These are phyloP conservation scores for Aromia moschata DNA, from an alignment of 2,888 invertebrate genomes.

Conservation along the genomic window DNA sequence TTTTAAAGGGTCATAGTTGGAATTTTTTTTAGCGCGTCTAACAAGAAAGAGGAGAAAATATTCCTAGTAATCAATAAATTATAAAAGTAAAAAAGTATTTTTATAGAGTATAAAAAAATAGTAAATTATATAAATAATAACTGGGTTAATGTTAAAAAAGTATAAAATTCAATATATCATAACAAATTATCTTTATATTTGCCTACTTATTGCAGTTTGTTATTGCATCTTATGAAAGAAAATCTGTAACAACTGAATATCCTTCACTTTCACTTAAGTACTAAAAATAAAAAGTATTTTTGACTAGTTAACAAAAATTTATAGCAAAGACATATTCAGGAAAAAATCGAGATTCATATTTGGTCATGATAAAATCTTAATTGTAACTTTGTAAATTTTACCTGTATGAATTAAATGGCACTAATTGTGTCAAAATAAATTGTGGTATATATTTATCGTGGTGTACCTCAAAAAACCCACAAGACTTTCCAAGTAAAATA, in stretches of 20 bases:
- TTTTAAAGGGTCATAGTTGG: background rate
- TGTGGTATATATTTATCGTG: no score
- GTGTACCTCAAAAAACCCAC: no score
- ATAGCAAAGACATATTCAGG: conserved; percentile 16
- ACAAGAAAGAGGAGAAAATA: background rate
- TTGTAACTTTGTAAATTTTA: conserved; percentile 4
- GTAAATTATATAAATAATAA: conserved; percentile 21
- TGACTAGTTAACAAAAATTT: conserved; percentile 45
- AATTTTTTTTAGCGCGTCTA: background rate
- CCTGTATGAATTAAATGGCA: conserved; percentile 26
- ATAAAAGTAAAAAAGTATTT: conserved; percentile 7
- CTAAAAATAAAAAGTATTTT: conserved; percentile 41
- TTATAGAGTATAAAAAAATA: conserved; percentile 12
- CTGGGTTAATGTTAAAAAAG: conserved; percentile 29
- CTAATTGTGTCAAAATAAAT: conserved; percentile 3
- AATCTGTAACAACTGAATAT: conserved; percentile 1
- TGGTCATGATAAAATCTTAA: conserved; percentile 9
- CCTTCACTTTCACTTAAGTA: conserved; percentile 27
- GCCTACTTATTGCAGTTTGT: conserved; percentile 19
- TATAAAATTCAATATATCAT: conserved; percentile 35
- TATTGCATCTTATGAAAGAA: background rate
- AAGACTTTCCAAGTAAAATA: background rate
- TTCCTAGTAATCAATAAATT: conserved; percentile 14
- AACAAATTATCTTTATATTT: conserved; percentile 23
- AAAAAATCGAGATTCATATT: conserved; percentile 18